These are phyloP conservation scores for Ecliptopera silaceata DNA, from an alignment of 2,888 invertebrate genomes.

Conservation along the genomic window DNA sequence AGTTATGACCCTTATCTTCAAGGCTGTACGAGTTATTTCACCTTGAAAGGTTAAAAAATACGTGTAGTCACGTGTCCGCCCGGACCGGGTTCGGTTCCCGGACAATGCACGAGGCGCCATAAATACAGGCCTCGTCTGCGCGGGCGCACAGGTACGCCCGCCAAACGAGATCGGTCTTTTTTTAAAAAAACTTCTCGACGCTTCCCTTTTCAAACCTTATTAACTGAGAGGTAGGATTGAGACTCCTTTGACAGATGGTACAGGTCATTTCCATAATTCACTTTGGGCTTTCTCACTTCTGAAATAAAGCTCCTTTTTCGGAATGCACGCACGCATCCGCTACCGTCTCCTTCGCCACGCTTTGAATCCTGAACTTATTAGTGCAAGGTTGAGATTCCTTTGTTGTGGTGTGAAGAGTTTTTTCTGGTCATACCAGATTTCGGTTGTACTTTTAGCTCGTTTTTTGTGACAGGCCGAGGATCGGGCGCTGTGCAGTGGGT, in stretches of 20 bases:
- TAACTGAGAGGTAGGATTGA: slow-evolving; percentile 38
- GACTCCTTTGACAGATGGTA: slow-evolving; percentile 39
- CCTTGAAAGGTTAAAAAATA: slow-evolving; percentile 22
- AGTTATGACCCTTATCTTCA: slow-evolving; percentile 23
- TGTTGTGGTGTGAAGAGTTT: slow-evolving; percentile 48
- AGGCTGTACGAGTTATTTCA: slow-evolving; percentile 29
- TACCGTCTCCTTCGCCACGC: slow-evolving; percentile 31
- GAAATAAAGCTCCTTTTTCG: slow-evolving; percentile 80
- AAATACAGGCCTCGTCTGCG: slow-evolving; percentile 80
- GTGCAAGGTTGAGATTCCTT: slow-evolving; percentile 50
- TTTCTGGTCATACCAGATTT: slow-evolving; percentile 77
- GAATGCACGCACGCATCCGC: slow-evolving; percentile 53
- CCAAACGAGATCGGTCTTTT: slow-evolving; percentile 80
- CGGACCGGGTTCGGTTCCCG: slow-evolving; percentile 47
- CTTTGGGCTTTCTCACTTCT: slow-evolving; percentile 79
- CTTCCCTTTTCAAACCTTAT: slow-evolving; percentile 48
- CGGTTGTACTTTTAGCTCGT: slow-evolving; percentile 66
- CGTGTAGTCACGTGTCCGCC: slow-evolving; percentile 37
- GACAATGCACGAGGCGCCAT: slow-evolving; percentile 75
- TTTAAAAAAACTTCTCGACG: slow-evolving; percentile 53
- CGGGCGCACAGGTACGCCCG: slow-evolving; percentile 78
- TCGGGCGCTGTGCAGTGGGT: slow-evolving; percentile 73
- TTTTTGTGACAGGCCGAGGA: slow-evolving; percentile 74
- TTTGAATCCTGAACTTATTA: slow-evolving; percentile 43
- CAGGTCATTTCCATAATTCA: slow-evolving; percentile 73